Conservation (phyloP, 2,888 invertebrate genomes). For the Pogonocherus hispidulus region DNA sequence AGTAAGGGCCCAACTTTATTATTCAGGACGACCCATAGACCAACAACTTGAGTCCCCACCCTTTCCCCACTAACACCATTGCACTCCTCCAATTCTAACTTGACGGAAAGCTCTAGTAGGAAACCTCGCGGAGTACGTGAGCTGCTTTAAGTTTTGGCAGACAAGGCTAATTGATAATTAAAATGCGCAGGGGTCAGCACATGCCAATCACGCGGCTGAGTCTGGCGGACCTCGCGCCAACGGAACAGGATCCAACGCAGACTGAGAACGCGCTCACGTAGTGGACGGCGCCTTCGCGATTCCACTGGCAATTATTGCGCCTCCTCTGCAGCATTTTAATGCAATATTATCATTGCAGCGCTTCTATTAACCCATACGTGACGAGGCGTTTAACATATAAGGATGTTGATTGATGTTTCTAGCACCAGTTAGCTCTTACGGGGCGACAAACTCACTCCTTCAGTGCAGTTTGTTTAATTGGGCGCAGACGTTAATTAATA, state of each 20-base stretch:
- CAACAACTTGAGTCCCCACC: not conserved
- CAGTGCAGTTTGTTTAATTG: too few species aligned
- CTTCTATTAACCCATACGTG: constrained; percentile 39
- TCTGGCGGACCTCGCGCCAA: constrained; percentile 24
- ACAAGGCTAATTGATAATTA: constrained; percentile 54
- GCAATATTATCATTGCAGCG: constrained; percentile 47
- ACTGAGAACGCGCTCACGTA: constrained; percentile 52
- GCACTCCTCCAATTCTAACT: constrained; percentile 7
- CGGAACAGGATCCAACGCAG: constrained; percentile 45
- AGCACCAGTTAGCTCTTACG: constrained; percentile 7
- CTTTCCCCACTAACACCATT: not conserved
- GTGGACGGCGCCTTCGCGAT: constrained; percentile 55
- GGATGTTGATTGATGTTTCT: constrained; percentile 23
- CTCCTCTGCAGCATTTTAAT: constrained; percentile 55
- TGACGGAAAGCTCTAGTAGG: constrained; percentile 34
- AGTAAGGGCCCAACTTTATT: too few species aligned
- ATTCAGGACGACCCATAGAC: not conserved
- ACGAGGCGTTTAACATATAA: constrained; percentile 32
- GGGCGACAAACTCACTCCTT: too few species aligned
- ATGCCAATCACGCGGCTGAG: constrained; percentile 52
- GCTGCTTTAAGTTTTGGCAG: constrained; percentile 44
- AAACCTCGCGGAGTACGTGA: constrained; percentile 42
- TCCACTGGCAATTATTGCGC: constrained; percentile 54
- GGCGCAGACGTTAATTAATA: too few species aligned
- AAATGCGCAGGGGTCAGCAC: constrained; percentile 54